These are phyloP conservation scores for Ditula angustiorana DNA, from an alignment of 2,888 invertebrate species.

Conservation along the genomic window DNA sequence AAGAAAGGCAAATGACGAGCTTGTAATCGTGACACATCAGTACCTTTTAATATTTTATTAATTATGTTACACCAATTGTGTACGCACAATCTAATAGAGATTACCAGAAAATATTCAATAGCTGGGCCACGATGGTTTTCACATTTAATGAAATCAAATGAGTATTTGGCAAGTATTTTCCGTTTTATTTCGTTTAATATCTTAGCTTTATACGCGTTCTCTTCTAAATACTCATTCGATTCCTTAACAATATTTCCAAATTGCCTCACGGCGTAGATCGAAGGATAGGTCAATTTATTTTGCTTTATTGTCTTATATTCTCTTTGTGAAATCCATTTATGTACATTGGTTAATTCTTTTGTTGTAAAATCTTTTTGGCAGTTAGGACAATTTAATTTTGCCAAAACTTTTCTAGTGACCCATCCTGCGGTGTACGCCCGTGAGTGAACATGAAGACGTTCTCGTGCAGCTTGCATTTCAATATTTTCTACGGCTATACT, in stretches of 20 bases:
- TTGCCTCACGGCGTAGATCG: not conserved
- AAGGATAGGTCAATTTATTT: constrained; percentile 3
- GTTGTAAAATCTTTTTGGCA: not conserved
- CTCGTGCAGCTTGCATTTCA: not conserved
- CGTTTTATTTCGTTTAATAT: constrained; percentile 37
- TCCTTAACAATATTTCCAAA: not conserved
- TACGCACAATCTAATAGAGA: constrained; percentile 35
- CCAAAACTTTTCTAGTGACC: not conserved
- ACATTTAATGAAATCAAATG: constrained; percentile 42
- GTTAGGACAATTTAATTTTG: not conserved
- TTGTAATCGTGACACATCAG: constrained; percentile 28
- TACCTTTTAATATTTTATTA: constrained; percentile 41
- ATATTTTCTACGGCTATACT: not conserved
- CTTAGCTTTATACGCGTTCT: constrained; percentile 6
- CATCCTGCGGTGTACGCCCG: not conserved
- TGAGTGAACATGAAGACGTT: not conserved
- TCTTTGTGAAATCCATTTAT: not conserved
- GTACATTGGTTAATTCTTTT: not conserved
- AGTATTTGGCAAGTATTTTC: constrained; percentile 38
- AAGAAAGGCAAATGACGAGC: constrained; percentile 28
- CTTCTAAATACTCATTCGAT: constrained; percentile 22
- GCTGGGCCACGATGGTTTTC: constrained; percentile 28
- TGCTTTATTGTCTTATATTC: not conserved
- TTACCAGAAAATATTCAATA: constrained; percentile 35
- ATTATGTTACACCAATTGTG: constrained; percentile 43